Percentiles rank a stretch among this genome's conserved stretches.
These are phyloP conservation scores for Acrocephalus kingi DNA, from an alignment of 2,113 vertebrate species.

Conservation along the genomic window DNA sequence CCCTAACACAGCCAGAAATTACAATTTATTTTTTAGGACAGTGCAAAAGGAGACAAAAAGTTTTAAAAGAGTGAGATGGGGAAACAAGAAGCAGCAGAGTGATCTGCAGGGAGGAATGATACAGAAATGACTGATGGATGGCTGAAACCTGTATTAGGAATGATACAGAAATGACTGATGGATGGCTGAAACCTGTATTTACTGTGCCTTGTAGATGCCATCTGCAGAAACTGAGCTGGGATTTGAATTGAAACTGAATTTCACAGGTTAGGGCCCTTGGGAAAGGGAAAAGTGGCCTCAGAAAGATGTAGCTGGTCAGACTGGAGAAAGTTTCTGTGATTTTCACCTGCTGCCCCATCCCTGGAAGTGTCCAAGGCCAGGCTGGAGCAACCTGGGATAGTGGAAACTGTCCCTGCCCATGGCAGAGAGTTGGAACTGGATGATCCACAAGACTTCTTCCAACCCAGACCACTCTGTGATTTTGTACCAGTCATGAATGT, in stretches of 20 bases:
- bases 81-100: background rate
- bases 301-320: background rate
- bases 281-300: background rate
- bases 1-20: background rate
- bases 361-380: background rate
- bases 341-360: background rate
- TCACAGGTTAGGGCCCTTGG: background rate
- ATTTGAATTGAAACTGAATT: background rate
- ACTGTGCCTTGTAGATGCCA: background rate
- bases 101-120: background rate
- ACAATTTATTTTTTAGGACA: background rate
- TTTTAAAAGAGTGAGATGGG: background rate
- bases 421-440: background rate
- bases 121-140: rapidly evolving
- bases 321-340: background rate
- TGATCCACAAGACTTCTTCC: background rate
- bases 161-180: too few relatives aligned
- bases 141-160: background rate
- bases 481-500: background rate
- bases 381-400: background rate
- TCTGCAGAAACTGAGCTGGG: background rate
- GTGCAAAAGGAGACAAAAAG: background rate
- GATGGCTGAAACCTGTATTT: background rate
- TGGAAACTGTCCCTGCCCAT: background rate
- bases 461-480: too few relatives aligned